Evolutionary conservation across 1,140 invertebrate genomes (phyloP), one percentile per base, ranked within the genome.

Genomic region (Orchesella cincta): DNA sequence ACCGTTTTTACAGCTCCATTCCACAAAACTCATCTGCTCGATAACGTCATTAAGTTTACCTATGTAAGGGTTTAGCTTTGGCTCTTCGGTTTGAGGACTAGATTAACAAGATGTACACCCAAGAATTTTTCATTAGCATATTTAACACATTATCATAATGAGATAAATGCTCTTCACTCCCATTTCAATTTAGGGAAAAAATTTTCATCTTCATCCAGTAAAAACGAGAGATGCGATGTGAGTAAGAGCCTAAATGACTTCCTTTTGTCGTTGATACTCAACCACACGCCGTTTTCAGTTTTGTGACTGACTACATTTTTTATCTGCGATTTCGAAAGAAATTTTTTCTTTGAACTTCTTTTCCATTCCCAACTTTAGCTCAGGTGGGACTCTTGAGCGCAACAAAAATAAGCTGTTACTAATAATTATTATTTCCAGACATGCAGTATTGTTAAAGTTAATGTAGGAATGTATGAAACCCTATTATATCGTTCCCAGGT

Each of bases 131-230:
- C 62, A 67, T 67, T 67, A 67, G 62, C 62, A 67, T 67, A 67
- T 67, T 67, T 67, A 67, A 33, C 62, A 67, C 62, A 67, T 67
- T 67, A 67, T 67, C 62, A 67, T 67, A 67, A 67, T 67, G 62
- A 67, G 62, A 67, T 67, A 67, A 67, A 67, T 33, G 62, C 62
- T 67, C 3, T 33, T 31, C 62, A 67, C 62, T 67, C 62, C 62
- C 62, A 67, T 67, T 67, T 33, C 62, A 67, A 67, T 67, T 33
- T n/a, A 67, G 28, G 33, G 62, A 33, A 33, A 67, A 67, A 67
- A 67, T 31, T 33, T 67, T 23, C 29, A 67, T 67, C 62, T 67
- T 67, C 31, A 5, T 33, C 39, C 5, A 46, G 39, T 46, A 8
- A 46, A 5, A 46, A 46, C 5, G 39, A 46, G 39, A 46, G 52